A percentile compares a stretch with the other conserved stretches of the same genome.
phyloP scores from a whole-genome alignment of 2,113 vertebrate species.

The Pipra filicauda region DNA sequence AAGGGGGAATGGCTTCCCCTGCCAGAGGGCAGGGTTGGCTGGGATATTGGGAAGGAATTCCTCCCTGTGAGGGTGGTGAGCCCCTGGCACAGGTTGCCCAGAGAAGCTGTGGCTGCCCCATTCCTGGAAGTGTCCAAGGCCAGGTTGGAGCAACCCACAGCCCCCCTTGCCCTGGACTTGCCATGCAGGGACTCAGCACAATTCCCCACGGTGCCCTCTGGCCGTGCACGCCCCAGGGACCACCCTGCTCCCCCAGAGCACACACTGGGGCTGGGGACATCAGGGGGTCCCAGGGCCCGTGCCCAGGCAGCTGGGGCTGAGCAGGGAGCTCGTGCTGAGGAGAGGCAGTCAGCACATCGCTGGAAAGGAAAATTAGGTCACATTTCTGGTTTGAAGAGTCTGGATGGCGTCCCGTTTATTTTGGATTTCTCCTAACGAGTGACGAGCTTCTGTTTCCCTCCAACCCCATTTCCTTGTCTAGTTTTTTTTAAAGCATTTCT shows the following conservation, averaged over 20 bases:
- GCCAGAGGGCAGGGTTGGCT: background rate
- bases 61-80: rapidly evolving
- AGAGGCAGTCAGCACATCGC: background rate
- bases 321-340: background rate
- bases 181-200: background rate
- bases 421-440: background rate
- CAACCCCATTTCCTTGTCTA: background rate
- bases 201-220: rapidly evolving
- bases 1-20: background rate
- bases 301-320: rapidly evolving
- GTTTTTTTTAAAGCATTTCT: background rate
- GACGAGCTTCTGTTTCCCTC: background rate
- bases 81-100: background rate
- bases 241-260: background rate
- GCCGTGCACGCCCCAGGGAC: background rate
- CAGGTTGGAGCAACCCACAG: background rate
- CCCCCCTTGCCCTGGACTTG: background rate
- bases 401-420: background rate
- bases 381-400: background rate
- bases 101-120: background rate
- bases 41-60: background rate
- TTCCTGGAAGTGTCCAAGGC: background rate
- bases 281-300: rapidly evolving
- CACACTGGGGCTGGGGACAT: background rate
- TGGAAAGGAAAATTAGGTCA: background rate